phyloP scores from a whole-genome alignment of 2,113 vertebrate species.

The Otolemur garnettii region DNA sequence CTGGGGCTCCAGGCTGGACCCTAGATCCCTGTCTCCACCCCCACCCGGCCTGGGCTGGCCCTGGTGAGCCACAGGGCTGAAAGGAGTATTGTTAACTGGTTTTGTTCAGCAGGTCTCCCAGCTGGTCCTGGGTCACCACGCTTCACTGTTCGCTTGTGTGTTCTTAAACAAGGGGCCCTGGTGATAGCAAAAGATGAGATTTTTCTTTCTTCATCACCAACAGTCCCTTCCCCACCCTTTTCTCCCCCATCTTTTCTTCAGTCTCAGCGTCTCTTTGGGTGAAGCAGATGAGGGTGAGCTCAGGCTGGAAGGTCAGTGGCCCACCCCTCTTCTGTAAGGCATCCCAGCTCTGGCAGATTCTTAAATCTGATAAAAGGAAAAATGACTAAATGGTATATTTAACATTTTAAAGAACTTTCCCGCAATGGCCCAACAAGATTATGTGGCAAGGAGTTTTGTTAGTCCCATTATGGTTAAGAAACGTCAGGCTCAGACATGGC shows the following conservation, averaged over 20 bases:
- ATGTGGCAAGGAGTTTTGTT: background rate
- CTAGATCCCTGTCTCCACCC: background rate
- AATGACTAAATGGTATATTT: background rate
- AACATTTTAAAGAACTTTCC: conserved; percentile 49
- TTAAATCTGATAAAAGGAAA: background rate
- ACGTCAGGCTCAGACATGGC: background rate
- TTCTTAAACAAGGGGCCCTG: conserved; percentile 60
- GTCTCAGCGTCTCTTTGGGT: background rate
- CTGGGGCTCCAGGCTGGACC: conserved; percentile 21
- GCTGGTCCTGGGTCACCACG: conserved; percentile 71
- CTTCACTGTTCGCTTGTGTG: conserved; percentile 54
- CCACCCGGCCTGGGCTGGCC: background rate
- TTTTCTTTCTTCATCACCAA: conserved; percentile 61
- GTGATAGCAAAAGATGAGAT: conserved; percentile 72
- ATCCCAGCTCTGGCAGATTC: background rate
- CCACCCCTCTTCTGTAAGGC: background rate
- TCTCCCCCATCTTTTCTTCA: conserved; percentile 26
- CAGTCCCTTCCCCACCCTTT: background rate
- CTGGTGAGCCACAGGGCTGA: background rate
- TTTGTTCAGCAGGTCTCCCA: conserved; percentile 60
- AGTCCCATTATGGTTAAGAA: background rate
- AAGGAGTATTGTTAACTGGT: conserved; percentile 35
- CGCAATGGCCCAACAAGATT: background rate
- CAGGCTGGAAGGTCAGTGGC: background rate
- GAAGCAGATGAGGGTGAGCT: conserved; percentile 64